phyloP scores from a whole-genome alignment of 2,113 vertebrate genomes.

The Leuciscus idus region DNA sequence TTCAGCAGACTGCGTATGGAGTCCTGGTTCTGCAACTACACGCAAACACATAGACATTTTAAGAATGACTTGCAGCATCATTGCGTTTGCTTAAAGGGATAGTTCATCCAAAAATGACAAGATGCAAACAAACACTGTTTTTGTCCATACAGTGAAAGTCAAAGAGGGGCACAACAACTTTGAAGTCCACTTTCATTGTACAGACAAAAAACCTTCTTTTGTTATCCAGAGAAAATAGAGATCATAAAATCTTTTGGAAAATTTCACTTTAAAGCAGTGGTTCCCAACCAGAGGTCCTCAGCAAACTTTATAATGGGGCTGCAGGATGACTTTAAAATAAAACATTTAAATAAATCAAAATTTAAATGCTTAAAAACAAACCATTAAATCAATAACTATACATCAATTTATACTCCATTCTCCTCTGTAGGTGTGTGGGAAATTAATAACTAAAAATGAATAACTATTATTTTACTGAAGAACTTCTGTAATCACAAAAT shows the following conservation, averaged over 20 bases:
- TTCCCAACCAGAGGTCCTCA: neutral
- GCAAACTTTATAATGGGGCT: neutral
- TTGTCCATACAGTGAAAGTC: neutral
- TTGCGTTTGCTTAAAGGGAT: neutral
- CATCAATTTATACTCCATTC: no score
- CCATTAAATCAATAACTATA: neutral
- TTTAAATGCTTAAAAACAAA: neutral
- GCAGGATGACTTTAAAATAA: no score
- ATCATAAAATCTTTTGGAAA: no score
- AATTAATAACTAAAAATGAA: neutral
- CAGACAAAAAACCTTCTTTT: no score
- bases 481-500: no score
- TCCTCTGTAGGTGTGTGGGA: no score
- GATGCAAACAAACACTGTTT: neutral
- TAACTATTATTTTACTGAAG: neutral
- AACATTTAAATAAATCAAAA: no score
- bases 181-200: no score
- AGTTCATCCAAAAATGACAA: neutral
- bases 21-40: conserved; percentile 94
- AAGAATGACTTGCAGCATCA: neutral
- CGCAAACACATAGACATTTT: conserved; percentile 28
- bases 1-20: conserved; percentile 87
- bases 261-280: no score
- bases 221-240: no score
- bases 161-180: neutral